Base-by-base conservation (phyloP, 2,797 vertebrate genomes). In the Tadarida brasiliensis region DNA sequence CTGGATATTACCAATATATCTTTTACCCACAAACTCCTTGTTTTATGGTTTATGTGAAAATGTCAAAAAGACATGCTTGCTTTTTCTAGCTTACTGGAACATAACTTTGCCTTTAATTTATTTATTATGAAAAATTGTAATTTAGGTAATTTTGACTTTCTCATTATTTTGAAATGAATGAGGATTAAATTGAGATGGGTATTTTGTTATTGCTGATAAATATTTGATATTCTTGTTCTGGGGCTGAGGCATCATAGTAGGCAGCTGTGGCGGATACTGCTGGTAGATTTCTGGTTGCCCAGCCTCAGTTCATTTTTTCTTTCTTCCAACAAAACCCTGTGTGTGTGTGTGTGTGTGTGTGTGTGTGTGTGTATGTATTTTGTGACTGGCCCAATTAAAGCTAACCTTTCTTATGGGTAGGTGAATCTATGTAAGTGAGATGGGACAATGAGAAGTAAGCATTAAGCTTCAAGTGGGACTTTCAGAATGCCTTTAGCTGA, bases 101-200 rank as follows among this genome's bases (percentile, higher is more conserved):
- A 51, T 73, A 30, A 39, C 16, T 63, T 91, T 88, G 8, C 22
- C 22, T 93, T 81, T 84, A 49, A 73, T 91, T 90, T 87, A 71
- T 82, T 89, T 88, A 20, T 44, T 84, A 51, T 65, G 44, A 89
- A 67, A 93, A 90, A 74, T 8, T 71, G 4, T 71, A 28, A 83
- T 24, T 92, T 76, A 77, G 80, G 24, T 80, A 85, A 83, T 94
- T 91, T 90, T 78, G 15, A 39, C 9, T 56, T 77, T 81, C n/a
- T 93, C 54, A 63, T 61, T 81, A 39, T 17, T 63, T 90, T 94
- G 67, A 88, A 85, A 10, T 35, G 57, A 33, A 77, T 70, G 51
- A 89, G 39, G 7, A 20, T 9, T 59, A 87, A 81, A 30, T n/a
- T 61, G 68, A 73, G 63, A 54, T 65, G 49, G 17, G 4, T 87